Base-by-base conservation (phyloP, 2,113 vertebrate genomes). In the Crotalus tigris region DNA sequence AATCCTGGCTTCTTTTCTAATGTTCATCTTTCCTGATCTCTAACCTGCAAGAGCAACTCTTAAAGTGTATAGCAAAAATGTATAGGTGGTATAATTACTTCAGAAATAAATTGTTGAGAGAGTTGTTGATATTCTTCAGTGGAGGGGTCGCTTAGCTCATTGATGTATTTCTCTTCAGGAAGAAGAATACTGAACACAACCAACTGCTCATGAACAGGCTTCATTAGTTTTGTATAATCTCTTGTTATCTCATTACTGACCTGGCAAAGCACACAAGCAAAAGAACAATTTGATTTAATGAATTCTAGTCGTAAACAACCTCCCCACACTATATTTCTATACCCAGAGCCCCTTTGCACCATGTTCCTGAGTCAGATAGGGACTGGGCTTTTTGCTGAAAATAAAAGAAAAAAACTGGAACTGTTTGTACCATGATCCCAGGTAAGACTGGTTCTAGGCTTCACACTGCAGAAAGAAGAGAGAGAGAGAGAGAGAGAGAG, bases 131-230 rank as follows among this genome's bases (percentile, higher is more conserved):
- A 96, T 58, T 97, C 92, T 17, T 90, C 90, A 90, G 97, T 96
- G 88, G 94, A 90, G 2, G 98, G 97, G 89, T 99, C 97, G 0
- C 93, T 96, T n/a, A 99, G 98, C 21, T 98, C 97, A n/a, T 97
- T 96, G 0, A 90, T 98, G 95, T 98, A 99, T 15, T 93, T 93
- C 92, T 98, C 97, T 69, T 98, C 98, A 1, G 90, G 96, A 95
- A 99, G 97, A 90, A 98, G 93, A 94, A 99, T 97, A 91, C 97
- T 98, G 95, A 99, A 98, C 94, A 99, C 98, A 92, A 99, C 97
- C 96, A 98, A 97, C 95, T 99, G 98, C 93, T 98, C 98, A 91
- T 96, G 91, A 33, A 94, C 93, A 44, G 97, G 92, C 55, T 91
- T 96, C 11, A 86, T 54, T 11, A 96, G 90, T 55, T 97, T 96